Base-by-base conservation (phyloP, 2,888 invertebrate genomes). In the Thera britannica region DNA sequence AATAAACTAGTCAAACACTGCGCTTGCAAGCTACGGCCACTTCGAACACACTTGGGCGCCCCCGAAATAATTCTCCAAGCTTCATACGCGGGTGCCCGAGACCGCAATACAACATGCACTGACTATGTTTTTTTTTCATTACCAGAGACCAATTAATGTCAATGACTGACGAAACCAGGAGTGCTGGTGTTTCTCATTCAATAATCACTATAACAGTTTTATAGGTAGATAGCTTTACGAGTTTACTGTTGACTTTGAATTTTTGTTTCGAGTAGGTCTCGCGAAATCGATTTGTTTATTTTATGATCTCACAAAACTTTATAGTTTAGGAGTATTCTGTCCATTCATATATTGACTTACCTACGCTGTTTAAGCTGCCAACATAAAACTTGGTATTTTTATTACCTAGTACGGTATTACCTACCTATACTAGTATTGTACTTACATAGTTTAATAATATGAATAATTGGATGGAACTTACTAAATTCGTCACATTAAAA, bases 91-190 rank as follows among this genome's bases (percentile, higher is more conserved):
- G 78, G 81, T 79, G 75, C 65, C 76, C 82, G 77, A 74, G 77
- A 76, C 81, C 81, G 78, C 84, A 79, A 80, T 77, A 80, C 81
- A 83, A 81, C 84, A 83, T 88, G 86, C 87, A 90, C 91, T 90
- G 90, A 87, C 86, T 86, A 86, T 82, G 82, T 85, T 87, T 86
- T 86, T 80, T 88, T 84, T 83, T 83, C 84, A 86, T 81, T 83
- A 83, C 82, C 66, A 77, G 79, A 82, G 78, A 85, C 81, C 87
- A 90, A 90, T 90, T 90, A 90, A 87, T 89, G 88, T 84, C 90
- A 87, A 87, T 88, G 87, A 88, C 85, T 90, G 87, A 87, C 88
- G 87, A 90, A 90, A 88, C 85, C 76, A 78, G 83, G 84, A 87
- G 81, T 85, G 82, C 81, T 80, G 82, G 80, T 82, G 79, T 85